Percentiles rank a stretch among this genome's conserved stretches.
phyloP scores from a whole-genome alignment of 2,888 invertebrate species.

The Apoderus coryli region DNA sequence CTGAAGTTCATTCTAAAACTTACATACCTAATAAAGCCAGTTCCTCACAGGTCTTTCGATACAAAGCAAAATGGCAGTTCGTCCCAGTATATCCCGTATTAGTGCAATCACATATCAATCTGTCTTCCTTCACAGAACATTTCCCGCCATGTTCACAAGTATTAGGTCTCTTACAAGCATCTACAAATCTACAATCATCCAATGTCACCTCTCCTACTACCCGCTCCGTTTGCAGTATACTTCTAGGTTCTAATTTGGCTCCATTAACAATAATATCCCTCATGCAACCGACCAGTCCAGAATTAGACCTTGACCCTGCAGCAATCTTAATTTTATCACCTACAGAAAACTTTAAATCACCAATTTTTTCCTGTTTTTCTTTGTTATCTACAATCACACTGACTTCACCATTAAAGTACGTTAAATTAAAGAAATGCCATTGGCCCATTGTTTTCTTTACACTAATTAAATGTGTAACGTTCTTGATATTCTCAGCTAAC shows the following conservation, averaged over 20 bases:
- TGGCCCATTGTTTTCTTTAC: slow-evolving; percentile 67
- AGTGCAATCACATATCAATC: slow-evolving; percentile 78
- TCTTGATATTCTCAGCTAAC: slow-evolving; percentile 58
- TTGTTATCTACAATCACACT: slow-evolving; percentile 62
- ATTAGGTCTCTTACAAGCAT: slow-evolving; percentile 77
- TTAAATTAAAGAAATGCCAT: slow-evolving; percentile 72
- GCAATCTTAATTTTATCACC: slow-evolving; percentile 45
- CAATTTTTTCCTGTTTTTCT: slow-evolving; percentile 44
- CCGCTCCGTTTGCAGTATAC: slow-evolving; percentile 66
- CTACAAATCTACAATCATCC: slow-evolving; percentile 77
- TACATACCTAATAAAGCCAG: slow-evolving; percentile 55
- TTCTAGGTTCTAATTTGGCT: slow-evolving; percentile 58
- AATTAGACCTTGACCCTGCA: slow-evolving; percentile 58
- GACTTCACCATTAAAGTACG: slow-evolving; percentile 59
- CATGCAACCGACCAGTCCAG: slow-evolving; percentile 84
- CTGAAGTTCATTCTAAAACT: no score
- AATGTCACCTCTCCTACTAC: slow-evolving; percentile 80
- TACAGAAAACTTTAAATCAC: slow-evolving; percentile 29
- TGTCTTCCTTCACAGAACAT: slow-evolving; percentile 78
- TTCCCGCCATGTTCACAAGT: slow-evolving; percentile 87
- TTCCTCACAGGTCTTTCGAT: slow-evolving; percentile 85
- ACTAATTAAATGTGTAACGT: slow-evolving; percentile 62
- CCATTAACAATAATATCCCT: slow-evolving; percentile 77
- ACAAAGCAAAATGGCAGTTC: slow-evolving; percentile 88
- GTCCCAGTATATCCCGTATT: slow-evolving; percentile 85